Conservation (phyloP, 2,888 invertebrate genomes). For the Andrena trimmerana region DNA sequence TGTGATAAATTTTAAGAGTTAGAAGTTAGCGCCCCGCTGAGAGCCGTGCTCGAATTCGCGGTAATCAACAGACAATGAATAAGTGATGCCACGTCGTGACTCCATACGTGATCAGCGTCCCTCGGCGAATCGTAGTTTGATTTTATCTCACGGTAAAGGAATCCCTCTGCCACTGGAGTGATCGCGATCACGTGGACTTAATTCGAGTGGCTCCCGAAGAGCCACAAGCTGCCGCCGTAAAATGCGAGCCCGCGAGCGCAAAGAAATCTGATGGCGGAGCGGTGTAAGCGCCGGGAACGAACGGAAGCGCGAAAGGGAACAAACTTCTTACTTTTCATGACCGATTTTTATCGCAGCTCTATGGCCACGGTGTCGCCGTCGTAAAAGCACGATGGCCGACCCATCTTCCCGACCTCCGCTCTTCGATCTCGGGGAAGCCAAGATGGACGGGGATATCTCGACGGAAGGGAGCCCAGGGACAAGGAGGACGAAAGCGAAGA, state of each 20-base stretch:
- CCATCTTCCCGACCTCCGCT: slow-evolving; percentile 51
- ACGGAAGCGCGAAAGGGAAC: slow-evolving; percentile 57
- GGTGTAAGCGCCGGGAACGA: slow-evolving; percentile 42
- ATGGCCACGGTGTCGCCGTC: slow-evolving; percentile 55
- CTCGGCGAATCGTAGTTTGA: neutral
- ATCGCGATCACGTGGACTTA: slow-evolving; percentile 15
- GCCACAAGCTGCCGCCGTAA: slow-evolving; percentile 48
- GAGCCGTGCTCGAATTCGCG: neutral
- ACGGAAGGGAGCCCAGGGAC: slow-evolving; percentile 1
- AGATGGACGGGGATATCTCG: slow-evolving; percentile 30
- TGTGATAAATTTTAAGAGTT: neutral
- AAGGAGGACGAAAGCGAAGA: slow-evolving; percentile 17
- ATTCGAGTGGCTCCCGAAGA: slow-evolving; percentile 20
- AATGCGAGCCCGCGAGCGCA: slow-evolving; percentile 35
- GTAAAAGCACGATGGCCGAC: slow-evolving; percentile 70
- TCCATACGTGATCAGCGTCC: neutral
- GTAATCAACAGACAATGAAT: slow-evolving; percentile 2
- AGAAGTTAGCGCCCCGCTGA: neutral
- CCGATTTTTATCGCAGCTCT: slow-evolving; percentile 78
- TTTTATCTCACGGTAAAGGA: neutral
- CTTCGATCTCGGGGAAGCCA: slow-evolving; percentile 49
- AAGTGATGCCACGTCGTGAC: neutral
- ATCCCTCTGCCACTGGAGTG: neutral
- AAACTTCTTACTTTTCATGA: slow-evolving; percentile 78
- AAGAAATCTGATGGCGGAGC: slow-evolving; percentile 23